Conservation (phyloP, 2,888 invertebrate species). For the Volucella inflata region DNA sequence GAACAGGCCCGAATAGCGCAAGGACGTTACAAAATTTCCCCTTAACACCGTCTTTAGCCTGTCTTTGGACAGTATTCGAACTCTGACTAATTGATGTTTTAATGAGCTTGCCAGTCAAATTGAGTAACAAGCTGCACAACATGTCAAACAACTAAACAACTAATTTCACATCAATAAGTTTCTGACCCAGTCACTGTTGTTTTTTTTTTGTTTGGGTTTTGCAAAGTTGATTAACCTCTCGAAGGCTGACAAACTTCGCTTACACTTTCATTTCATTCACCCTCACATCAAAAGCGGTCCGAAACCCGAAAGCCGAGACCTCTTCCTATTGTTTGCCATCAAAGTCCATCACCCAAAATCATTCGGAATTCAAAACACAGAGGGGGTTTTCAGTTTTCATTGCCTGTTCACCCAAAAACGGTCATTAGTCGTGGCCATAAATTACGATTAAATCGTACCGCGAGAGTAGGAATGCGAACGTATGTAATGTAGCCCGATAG, state of each 20-base stretch:
- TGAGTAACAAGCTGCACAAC: too few relatives aligned
- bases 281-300: conserved; percentile 3
- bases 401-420: conserved; percentile 7
- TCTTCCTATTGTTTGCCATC: background rate
- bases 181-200: background rate
- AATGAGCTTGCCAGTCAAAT: too few relatives aligned
- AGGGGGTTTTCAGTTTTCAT: background rate
- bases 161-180: background rate
- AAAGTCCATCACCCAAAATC: conserved; percentile 19
- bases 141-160: too few relatives aligned
- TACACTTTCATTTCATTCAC: conserved; percentile 38
- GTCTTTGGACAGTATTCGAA: too few relatives aligned
- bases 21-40: too few relatives aligned
- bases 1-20: too few relatives aligned
- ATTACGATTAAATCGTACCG: background rate
- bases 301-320: background rate
- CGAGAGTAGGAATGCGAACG: too few relatives aligned
- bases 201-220: background rate
- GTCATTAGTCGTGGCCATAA: conserved; percentile 10
- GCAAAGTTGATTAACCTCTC: conserved; percentile 26
- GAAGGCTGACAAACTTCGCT: conserved; percentile 15
- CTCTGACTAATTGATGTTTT: too few relatives aligned
- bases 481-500: too few relatives aligned
- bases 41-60: too few relatives aligned
- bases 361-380: conserved; percentile 14